phyloP scores from a whole-genome alignment of 2,797 vertebrate species.

The Rhadinocentrus ornatus region DNA sequence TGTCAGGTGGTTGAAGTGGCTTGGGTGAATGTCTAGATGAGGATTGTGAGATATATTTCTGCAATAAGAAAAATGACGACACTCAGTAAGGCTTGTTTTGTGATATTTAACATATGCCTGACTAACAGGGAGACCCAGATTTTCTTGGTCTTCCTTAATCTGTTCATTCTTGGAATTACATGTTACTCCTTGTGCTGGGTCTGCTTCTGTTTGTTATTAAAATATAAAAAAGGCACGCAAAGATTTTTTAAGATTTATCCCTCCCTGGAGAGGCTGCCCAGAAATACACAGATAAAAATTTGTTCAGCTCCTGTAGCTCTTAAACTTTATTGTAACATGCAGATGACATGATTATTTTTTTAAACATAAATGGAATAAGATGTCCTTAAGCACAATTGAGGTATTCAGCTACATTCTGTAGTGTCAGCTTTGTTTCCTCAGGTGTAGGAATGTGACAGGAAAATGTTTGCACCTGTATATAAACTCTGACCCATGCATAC shows the following conservation, averaged over 20 bases:
- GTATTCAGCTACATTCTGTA: too few species aligned
- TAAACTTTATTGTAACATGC: too few species aligned
- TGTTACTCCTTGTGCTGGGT: not conserved
- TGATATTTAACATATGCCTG: not conserved
- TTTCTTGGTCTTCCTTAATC: not conserved
- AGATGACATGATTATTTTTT: too few species aligned
- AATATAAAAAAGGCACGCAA: not conserved
- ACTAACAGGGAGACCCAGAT: not conserved
- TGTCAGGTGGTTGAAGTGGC: conserved; percentile 79
- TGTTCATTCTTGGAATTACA: not conserved
- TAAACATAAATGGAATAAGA: not conserved
- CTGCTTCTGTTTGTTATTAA: not conserved
- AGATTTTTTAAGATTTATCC: not conserved
- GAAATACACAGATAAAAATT: too few species aligned
- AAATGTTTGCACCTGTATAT: too few species aligned
- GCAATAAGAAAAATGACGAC: conserved; percentile 44
- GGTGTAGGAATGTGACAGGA: too few species aligned
- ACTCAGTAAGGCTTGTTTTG: not conserved
- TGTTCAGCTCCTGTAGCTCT: too few species aligned
- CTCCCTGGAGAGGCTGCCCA: too few species aligned
- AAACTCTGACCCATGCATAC: too few species aligned
- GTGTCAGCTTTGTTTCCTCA: too few species aligned
- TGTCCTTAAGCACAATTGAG: not conserved
- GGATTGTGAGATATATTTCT: conserved; percentile 88
- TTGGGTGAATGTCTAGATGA: conserved; percentile 76